Evolutionary conservation across 92 coral and sea anemone genomes (phyloP).

Genomic region (Palythoa caribaeorum): DNA sequence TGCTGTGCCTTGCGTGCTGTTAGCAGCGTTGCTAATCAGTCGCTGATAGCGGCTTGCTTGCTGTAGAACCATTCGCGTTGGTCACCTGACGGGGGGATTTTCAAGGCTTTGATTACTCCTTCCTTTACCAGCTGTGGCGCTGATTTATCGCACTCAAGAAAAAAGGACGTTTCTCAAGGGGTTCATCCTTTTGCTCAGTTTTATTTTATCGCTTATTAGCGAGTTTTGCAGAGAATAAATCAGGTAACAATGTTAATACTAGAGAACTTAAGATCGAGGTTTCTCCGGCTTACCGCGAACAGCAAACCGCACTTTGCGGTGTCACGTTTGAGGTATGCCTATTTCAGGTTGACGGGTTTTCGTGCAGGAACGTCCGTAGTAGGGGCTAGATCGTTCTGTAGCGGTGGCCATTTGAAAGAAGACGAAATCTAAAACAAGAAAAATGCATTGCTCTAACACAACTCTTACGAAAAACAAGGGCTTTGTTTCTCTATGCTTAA

Average conservation of each 20-base stretch:
- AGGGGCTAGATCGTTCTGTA: too few relatives aligned
- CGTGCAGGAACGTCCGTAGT: too few relatives aligned
- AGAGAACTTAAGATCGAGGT: too few relatives aligned
- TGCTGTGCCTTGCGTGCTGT: slow-evolving; percentile 3
- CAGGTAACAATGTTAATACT: background rate
- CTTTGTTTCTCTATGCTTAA: too few relatives aligned
- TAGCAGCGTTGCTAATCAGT: background rate
- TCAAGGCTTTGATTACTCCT: background rate
- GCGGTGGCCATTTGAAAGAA: too few relatives aligned
- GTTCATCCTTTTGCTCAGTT: background rate
- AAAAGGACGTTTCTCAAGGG: background rate
- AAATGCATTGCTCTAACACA: too few relatives aligned
- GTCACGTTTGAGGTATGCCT: too few relatives aligned
- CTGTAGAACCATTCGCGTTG: background rate
- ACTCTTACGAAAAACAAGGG: too few relatives aligned
- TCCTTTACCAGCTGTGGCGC: background rate
- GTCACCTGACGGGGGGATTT: background rate
- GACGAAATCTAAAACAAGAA: too few relatives aligned
- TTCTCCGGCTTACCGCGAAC: background rate
- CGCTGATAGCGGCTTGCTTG: slow-evolving; percentile 4
- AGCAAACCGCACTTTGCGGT: background rate
- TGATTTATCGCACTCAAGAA: background rate
- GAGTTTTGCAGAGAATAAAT: background rate
- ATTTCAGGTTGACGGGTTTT: too few relatives aligned
- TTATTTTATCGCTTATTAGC: slow-evolving; percentile 25